phyloP scores from a whole-genome alignment of 2,797 vertebrate species.

The Gobio occitaniae region DNA sequence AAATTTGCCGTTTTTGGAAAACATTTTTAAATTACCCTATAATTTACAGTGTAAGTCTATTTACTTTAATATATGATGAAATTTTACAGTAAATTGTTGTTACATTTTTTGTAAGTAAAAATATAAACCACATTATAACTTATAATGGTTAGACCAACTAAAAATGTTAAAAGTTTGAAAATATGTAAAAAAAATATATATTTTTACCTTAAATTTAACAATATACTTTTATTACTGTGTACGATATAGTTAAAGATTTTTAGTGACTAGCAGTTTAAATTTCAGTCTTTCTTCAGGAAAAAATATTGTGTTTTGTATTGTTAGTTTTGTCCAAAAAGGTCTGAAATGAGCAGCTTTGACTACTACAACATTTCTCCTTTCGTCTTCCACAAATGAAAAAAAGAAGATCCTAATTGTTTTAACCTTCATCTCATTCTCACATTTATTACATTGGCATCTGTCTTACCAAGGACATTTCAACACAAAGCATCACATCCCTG shows the following conservation, averaged over 20 bases:
- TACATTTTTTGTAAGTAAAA: background rate
- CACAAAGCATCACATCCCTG: constrained; percentile 29
- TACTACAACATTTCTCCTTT: background rate
- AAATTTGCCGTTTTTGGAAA: background rate
- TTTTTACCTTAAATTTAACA: background rate
- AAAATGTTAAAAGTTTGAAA: background rate
- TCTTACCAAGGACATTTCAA: constrained; percentile 26
- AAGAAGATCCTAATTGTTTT: background rate
- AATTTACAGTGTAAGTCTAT: background rate
- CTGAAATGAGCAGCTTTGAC: background rate
- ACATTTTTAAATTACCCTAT: background rate
- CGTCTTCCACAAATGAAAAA: background rate
- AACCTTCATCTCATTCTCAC: background rate
- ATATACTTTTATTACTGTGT: background rate
- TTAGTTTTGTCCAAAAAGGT: background rate
- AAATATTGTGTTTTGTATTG: background rate
- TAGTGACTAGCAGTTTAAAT: background rate
- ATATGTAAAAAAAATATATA: background rate
- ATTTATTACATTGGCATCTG: background rate
- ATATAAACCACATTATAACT: background rate
- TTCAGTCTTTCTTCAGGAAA: background rate
- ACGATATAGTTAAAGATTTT: background rate
- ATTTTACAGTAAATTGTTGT: background rate
- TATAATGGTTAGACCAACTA: background rate
- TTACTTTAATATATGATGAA: background rate